Evolutionary conservation across 2,113 vertebrate genomes (phyloP).

Genomic region (Ciconia stormi): DNA sequence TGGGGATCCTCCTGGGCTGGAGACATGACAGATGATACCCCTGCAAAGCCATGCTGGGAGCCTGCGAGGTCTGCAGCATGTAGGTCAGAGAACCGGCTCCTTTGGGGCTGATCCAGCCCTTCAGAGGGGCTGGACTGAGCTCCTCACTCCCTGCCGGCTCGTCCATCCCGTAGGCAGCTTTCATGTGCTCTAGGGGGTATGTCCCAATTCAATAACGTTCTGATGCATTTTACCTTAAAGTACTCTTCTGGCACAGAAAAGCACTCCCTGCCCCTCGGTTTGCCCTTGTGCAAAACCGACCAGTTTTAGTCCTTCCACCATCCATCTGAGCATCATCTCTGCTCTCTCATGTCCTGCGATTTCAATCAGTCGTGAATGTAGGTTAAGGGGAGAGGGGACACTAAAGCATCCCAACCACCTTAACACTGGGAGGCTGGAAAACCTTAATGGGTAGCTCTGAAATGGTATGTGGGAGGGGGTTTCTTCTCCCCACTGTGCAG

Average conservation of each 20-base stretch:
- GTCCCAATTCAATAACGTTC: neutral
- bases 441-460: neutral
- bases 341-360: neutral
- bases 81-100: neutral
- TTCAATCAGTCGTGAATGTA: rapidly evolving
- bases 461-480: neutral
- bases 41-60: neutral
- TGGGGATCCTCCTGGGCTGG: neutral
- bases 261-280: neutral
- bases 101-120: conserved; percentile 35
- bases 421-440: neutral
- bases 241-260: neutral
- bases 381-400: neutral
- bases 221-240: conserved; percentile 43
- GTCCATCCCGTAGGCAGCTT: neutral
- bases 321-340: neutral
- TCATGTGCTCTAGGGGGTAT: neutral
- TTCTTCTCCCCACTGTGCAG: neutral
- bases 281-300: conserved; percentile 7
- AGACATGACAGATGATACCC: conserved; percentile 3
- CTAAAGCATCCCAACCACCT: neutral
- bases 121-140: neutral
- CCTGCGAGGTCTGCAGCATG: neutral
- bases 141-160: neutral
- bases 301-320: neutral